Conservation (phyloP, 1,140 invertebrate species). For the Cydia pomonella region DNA sequence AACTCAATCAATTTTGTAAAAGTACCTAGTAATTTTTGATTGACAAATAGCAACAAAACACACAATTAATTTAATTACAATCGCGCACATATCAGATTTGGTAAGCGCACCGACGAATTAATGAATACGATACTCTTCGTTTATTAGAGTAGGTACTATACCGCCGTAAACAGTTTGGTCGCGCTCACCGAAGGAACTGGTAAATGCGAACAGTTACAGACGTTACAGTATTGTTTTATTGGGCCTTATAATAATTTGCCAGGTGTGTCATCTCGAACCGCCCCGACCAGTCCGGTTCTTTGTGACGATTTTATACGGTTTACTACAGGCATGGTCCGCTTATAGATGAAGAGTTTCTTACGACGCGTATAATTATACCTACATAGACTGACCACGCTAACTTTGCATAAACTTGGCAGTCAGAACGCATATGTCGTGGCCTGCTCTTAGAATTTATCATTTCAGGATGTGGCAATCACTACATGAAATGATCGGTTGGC, state of each 20-base stretch:
- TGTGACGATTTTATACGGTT: conserved; percentile 32
- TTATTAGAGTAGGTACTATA: neutral
- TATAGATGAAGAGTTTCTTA: neutral
- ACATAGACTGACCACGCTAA: too few relatives aligned
- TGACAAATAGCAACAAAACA: too few relatives aligned
- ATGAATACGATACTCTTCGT: neutral
- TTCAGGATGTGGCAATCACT: too few relatives aligned
- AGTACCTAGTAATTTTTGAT: too few relatives aligned
- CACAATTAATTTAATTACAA: too few relatives aligned
- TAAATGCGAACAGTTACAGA: conserved; percentile 42
- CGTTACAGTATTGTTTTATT: conserved; percentile 48
- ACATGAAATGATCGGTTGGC: too few relatives aligned
- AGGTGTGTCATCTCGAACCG: conserved; percentile 45
- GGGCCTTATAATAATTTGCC: conserved; percentile 47
- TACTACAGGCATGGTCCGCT: conserved; percentile 1
- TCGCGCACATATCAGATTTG: too few relatives aligned
- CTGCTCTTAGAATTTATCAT: too few relatives aligned
- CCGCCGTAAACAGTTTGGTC: neutral
- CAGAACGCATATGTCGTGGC: too few relatives aligned
- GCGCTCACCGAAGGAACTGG: conserved; percentile 38
- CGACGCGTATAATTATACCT: neutral
- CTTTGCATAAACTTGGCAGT: too few relatives aligned
- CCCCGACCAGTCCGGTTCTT: conserved; percentile 38
- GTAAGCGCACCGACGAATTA: too few relatives aligned
- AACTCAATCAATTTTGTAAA: too few relatives aligned